phyloP scores from a whole-genome alignment of 2,888 invertebrate genomes.

The Sympetrum striolatum region DNA sequence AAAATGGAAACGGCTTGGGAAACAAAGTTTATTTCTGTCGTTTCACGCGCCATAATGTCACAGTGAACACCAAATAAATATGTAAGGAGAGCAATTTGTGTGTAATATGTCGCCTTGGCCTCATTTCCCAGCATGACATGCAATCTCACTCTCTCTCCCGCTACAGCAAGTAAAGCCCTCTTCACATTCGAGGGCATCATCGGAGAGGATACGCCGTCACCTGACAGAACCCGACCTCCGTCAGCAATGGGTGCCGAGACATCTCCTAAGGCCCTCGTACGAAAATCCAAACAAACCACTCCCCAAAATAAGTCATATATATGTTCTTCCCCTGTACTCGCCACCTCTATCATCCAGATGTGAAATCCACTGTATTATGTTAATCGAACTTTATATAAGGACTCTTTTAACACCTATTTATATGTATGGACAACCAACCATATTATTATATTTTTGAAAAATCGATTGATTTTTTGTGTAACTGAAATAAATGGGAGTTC shows the following conservation, averaged over 20 bases:
- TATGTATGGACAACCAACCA: background rate
- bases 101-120: background rate
- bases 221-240: constrained; percentile 10
- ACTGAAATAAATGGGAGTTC: constrained; percentile 23
- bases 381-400: constrained; percentile 1
- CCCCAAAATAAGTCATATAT: background rate
- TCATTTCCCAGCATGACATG: background rate
- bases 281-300: background rate
- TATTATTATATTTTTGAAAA: background rate
- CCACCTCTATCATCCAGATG: background rate
- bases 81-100: background rate
- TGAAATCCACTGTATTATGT: background rate
- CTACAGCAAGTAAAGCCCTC: constrained; percentile 29
- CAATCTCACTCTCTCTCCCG: constrained; percentile 19
- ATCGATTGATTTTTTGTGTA: constrained; percentile 7
- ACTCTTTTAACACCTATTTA: constrained; percentile 5
- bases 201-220: background rate
- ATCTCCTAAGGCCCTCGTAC: constrained; percentile 18
- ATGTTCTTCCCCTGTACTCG: background rate
- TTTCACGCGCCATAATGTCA: too few relatives aligned
- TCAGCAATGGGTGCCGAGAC: background rate
- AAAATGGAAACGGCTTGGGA: too few relatives aligned
- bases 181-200: background rate
- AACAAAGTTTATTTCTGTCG: too few relatives aligned
- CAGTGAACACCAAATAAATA: background rate